Evolutionary conservation across 1,140 invertebrate species (phyloP).

Genomic region (Ceratosolen fusciceps): DNA sequence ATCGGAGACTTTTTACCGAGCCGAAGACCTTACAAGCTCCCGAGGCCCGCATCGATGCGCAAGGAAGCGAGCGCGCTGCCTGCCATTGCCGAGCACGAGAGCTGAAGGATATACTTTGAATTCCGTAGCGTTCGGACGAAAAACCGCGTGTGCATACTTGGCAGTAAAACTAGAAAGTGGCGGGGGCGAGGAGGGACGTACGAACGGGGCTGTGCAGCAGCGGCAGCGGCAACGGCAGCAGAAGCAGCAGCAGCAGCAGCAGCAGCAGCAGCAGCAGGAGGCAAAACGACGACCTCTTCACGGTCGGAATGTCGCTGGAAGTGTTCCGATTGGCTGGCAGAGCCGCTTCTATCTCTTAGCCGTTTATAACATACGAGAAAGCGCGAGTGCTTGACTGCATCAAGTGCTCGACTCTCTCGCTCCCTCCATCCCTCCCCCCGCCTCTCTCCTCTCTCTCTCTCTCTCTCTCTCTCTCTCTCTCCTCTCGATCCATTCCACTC

Average conservation of each 20-base stretch:
- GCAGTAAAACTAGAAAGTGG: conserved; percentile 20
- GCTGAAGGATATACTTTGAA: conserved; percentile 28
- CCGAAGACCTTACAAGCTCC: neutral
- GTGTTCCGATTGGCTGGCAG: conserved; percentile 40
- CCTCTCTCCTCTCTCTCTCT: neutral
- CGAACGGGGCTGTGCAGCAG: neutral
- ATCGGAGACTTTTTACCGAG: neutral
- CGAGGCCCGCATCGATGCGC: neutral
- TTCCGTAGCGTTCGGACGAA: conserved; percentile 22
- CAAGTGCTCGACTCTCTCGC: neutral
- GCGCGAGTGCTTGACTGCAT: conserved; percentile 11
- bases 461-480: neutral
- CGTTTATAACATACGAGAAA: conserved; percentile 35
- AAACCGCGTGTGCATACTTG: conserved; percentile 7
- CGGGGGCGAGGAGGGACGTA: neutral
- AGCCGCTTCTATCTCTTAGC: conserved; percentile 30
- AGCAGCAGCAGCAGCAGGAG: conserved; percentile 7
- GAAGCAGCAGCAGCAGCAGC: neutral
- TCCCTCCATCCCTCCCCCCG: neutral
- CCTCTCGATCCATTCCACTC: too few species aligned
- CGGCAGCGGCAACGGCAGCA: neutral
- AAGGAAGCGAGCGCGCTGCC: neutral
- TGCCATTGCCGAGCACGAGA: neutral
- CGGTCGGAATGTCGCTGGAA: conserved; percentile 42
- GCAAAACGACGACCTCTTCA: conserved; percentile 37